These are phyloP conservation scores for Falco naumanni DNA, from an alignment of 2,797 vertebrate species.

Conservation along the genomic window DNA sequence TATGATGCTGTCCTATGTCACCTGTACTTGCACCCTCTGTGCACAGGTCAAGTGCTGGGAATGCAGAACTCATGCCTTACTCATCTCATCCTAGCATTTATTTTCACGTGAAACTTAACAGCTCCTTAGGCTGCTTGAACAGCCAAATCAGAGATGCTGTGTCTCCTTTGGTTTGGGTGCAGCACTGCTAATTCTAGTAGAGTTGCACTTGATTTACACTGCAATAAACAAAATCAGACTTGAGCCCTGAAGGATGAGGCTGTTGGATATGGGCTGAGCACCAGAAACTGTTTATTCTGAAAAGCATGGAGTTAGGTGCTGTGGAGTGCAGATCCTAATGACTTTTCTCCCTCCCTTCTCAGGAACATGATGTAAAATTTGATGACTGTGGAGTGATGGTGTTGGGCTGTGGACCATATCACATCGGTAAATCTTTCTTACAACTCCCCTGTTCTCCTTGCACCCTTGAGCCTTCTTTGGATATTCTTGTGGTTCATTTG, in stretches of 20 bases:
- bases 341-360: constrained; percentile 24
- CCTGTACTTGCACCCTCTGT: background rate
- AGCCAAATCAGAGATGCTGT: background rate
- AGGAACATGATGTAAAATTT: constrained; percentile 95
- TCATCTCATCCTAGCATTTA: background rate
- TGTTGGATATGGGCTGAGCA: background rate
- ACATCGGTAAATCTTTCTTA: constrained; percentile 87
- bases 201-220: background rate
- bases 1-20: background rate
- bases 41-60: background rate
- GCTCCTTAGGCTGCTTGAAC: background rate
- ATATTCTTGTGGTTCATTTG: constrained; percentile 24
- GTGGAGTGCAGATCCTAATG: background rate
- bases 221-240: background rate
- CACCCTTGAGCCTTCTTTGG: background rate
- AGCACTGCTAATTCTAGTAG: background rate
- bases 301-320: background rate
- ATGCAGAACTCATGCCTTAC: background rate
- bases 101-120: background rate
- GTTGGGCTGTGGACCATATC: constrained; percentile 94
- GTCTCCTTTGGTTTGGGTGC: background rate
- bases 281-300: background rate
- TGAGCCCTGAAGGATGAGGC: background rate
- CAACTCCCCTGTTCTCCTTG: background rate
- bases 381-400: constrained; percentile 92